Conservation (phyloP, 2,888 invertebrate species). For the Onthophagus sagittarius region DNA sequence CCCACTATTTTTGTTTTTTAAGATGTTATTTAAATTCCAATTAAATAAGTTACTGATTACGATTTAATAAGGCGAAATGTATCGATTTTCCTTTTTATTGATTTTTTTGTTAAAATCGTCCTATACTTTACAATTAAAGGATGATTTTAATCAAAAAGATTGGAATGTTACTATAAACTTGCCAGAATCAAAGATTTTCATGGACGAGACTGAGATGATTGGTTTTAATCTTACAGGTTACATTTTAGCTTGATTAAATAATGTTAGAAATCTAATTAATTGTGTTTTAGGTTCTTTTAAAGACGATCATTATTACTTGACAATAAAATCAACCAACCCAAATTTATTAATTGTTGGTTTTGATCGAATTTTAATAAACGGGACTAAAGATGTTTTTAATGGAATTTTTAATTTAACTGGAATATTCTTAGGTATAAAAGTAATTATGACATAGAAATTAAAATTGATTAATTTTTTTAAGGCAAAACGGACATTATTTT, state of each 20-base stretch:
- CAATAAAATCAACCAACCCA: conserved; percentile 25
- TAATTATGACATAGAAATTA: background rate
- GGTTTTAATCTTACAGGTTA: background rate
- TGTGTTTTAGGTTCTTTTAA: conserved; percentile 12
- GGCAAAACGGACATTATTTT: conserved; percentile 38
- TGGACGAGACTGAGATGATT: background rate
- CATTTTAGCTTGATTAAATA: background rate
- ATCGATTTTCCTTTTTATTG: no score
- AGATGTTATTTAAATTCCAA: no score
- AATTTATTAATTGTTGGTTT: conserved; percentile 25
- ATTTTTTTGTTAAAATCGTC: no score
- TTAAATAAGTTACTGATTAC: no score
- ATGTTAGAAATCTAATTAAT: background rate
- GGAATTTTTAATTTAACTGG: conserved; percentile 42
- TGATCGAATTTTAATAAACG: conserved; percentile 24
- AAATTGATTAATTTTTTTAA: conserved; percentile 22
- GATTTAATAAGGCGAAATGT: no score
- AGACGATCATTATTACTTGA: conserved; percentile 19
- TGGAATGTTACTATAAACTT: background rate
- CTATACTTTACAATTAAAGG: no score
- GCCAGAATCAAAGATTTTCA: background rate
- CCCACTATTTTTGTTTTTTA: no score
- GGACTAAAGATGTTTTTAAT: conserved; percentile 13
- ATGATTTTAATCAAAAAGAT: background rate
- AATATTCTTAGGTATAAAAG: conserved; percentile 41